Percentiles rank a stretch among this genome's conserved stretches.
These are phyloP conservation scores for Arctia plantaginis DNA, from an alignment of 2,888 invertebrate genomes.

Conservation along the genomic window DNA sequence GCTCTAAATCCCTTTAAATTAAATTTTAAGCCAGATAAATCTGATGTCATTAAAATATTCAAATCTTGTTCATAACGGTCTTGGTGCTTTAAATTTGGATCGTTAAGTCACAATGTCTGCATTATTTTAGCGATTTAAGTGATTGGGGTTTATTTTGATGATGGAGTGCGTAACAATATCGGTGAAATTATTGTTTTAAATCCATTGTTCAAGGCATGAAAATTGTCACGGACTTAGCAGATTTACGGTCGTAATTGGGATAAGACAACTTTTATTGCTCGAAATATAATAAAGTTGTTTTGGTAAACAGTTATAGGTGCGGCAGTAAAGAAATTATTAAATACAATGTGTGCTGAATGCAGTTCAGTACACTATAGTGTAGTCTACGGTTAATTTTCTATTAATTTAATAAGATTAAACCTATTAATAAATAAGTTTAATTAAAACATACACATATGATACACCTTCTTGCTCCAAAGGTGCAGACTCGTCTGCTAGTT, in stretches of 20 bases:
- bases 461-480: too few species aligned
- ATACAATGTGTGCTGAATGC: neutral
- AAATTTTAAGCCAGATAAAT: constrained; percentile 60
- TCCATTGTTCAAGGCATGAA: neutral
- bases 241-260: neutral
- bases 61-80: constrained; percentile 63
- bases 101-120: constrained; percentile 49
- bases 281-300: neutral
- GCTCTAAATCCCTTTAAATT: constrained; percentile 54
- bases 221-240: neutral
- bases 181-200: neutral
- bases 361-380: neutral
- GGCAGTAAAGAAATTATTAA: neutral
- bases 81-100: constrained; percentile 48
- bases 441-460: too few species aligned
- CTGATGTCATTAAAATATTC: constrained; percentile 57
- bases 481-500: too few species aligned
- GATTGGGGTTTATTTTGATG: constrained; percentile 54
- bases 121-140: constrained; percentile 54
- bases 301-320: neutral
- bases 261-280: neutral
- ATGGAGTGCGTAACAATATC: constrained; percentile 22
- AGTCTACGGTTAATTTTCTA: too few species aligned
- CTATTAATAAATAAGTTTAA: too few species aligned
- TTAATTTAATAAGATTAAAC: too few species aligned